phyloP scores from a whole-genome alignment of 2,113 vertebrate species.

The Pavo muticus region DNA sequence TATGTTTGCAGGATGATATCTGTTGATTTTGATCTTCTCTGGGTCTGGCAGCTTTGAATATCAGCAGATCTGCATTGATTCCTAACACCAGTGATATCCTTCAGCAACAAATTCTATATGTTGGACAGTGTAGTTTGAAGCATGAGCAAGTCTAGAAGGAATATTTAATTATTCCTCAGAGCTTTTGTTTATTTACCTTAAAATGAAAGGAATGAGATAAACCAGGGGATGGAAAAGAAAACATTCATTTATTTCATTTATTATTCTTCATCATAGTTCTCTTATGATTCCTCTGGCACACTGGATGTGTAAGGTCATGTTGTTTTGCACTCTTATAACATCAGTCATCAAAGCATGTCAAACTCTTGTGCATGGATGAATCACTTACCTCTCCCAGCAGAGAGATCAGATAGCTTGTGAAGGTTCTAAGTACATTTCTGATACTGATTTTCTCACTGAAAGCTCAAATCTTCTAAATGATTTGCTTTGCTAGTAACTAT shows the following conservation, averaged over 20 bases:
- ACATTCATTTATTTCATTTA: neutral
- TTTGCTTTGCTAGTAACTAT: neutral
- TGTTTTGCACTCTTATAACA: neutral
- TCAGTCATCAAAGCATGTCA: neutral
- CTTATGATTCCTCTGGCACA: rapidly evolving
- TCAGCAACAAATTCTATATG: neutral
- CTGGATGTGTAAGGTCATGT: neutral
- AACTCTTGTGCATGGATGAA: neutral
- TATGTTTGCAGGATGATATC: neutral
- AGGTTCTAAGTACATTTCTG: neutral
- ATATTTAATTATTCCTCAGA: neutral
- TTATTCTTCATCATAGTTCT: neutral
- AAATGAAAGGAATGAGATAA: neutral
- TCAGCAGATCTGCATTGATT: neutral
- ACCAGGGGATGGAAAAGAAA: neutral
- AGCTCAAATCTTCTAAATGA: neutral
- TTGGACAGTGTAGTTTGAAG: neutral
- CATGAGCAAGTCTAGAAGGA: neutral
- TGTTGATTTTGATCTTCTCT: neutral
- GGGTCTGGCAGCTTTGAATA: neutral
- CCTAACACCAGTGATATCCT: neutral
- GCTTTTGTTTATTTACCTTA: neutral
- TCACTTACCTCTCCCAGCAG: neutral
- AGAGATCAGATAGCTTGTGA: neutral
- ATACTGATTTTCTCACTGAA: neutral